Percentiles rank a stretch among this genome's conserved stretches.
Evolutionary conservation across 2,113 vertebrate species (phyloP).

Genomic region (Speoplatyrhinus poulsoni): DNA sequence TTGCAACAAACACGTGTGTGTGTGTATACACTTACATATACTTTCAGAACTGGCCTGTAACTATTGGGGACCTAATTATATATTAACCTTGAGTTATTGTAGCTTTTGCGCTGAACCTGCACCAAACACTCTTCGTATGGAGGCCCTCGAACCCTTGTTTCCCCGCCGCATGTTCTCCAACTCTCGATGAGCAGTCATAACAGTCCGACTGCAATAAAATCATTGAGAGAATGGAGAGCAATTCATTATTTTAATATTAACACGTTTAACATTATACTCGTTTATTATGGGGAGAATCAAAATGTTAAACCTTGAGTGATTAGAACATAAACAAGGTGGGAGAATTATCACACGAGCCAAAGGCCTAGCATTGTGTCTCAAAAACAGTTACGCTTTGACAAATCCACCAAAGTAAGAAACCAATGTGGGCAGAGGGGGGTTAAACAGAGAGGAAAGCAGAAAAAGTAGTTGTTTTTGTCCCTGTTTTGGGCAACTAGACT

Average conservation of each 20-base stretch:
- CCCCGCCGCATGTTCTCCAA: constrained; percentile 62
- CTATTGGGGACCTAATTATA: background rate
- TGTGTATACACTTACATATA: background rate
- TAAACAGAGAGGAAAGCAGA: too few species aligned
- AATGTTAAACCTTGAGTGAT: too few species aligned
- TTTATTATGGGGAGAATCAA: background rate
- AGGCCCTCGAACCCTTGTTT: constrained; percentile 42
- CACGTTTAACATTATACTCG: background rate
- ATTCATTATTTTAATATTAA: background rate
- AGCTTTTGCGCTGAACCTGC: background rate
- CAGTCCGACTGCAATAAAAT: constrained; percentile 57
- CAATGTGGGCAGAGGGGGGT: too few species aligned
- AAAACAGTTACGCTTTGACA: background rate
- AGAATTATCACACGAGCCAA: too few species aligned
- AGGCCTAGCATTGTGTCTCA: too few species aligned
- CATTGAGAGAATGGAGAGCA: constrained; percentile 21
- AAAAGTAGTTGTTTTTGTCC: background rate
- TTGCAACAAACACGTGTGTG: too few species aligned
- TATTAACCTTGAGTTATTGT: background rate
- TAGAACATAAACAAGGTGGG: too few species aligned
- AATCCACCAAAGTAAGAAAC: background rate
- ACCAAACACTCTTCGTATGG: constrained; percentile 4
- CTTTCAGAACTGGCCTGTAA: background rate
- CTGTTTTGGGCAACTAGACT: background rate
- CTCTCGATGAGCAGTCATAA: constrained; percentile 70